phyloP scores from a whole-genome alignment of 2,888 invertebrate genomes.

The Drosophila fungiperda region DNA sequence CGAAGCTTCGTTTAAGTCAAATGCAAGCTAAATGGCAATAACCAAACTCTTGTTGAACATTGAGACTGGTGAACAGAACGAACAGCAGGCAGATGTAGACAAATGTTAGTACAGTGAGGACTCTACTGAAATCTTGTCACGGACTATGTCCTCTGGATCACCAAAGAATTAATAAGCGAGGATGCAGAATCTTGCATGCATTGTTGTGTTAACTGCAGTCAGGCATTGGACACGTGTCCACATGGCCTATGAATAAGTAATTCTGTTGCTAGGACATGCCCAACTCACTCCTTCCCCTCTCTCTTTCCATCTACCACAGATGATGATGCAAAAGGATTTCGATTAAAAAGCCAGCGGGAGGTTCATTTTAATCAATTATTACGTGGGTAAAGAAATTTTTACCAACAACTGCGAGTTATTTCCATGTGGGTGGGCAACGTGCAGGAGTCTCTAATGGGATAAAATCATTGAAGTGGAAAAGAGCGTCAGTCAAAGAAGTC shows the following conservation, averaged over 20 bases:
- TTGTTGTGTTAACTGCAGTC: neutral
- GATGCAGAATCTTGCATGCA: neutral
- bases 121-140: constrained; percentile 2
- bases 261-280: neutral
- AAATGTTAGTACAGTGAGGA: neutral
- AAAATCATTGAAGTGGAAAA: constrained; percentile 47
- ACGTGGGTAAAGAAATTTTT: constrained; percentile 18
- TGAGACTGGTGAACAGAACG: constrained; percentile 29
- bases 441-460: constrained; percentile 20
- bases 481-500: constrained; percentile 43
- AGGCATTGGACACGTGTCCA: constrained; percentile 1
- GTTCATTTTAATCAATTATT: constrained; percentile 34
- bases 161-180: constrained; percentile 9
- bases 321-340: constrained; percentile 42
- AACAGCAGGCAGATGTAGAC: constrained; percentile 23
- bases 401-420: constrained; percentile 6
- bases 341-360: constrained; percentile 47
- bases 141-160: constrained; percentile 6
- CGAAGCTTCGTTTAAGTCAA: constrained; percentile 26
- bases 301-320: neutral
- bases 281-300: neutral
- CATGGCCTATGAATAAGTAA: constrained; percentile 1
- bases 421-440: constrained; percentile 3
- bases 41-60: constrained; percentile 17
- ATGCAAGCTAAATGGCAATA: constrained; percentile 38